Conservation (phyloP, 2,797 vertebrate genomes). For the Synanceia verrucosa region DNA sequence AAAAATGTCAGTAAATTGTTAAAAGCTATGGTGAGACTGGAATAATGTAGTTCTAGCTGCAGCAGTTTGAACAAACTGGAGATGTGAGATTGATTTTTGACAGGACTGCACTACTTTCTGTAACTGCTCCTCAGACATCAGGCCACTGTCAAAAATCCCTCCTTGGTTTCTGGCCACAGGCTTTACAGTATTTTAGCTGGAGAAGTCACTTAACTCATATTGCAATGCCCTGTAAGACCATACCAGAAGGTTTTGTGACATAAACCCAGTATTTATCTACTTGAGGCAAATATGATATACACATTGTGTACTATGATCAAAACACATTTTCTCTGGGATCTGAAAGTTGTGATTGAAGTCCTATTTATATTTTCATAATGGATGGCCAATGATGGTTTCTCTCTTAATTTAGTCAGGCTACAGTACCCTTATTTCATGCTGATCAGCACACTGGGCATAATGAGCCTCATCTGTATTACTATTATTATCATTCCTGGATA, state of each 20-base stretch:
- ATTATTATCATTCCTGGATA: conserved; percentile 7
- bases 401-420: not conserved
- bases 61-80: not conserved
- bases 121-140: not conserved
- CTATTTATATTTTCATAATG: not conserved
- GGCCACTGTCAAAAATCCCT: not conserved
- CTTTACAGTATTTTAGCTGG: not conserved
- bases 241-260: not conserved
- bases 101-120: not conserved
- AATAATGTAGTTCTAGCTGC: not conserved
- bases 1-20: not conserved
- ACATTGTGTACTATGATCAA: too few species aligned
- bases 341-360: not conserved
- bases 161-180: not conserved
- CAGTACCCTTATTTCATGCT: conserved; percentile 12
- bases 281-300: not conserved
- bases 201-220: not conserved
- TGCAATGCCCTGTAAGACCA: not conserved
- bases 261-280: conserved; percentile 4
- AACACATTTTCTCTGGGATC: not conserved
- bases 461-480: conserved; percentile 24
- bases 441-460: conserved; percentile 24
- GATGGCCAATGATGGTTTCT: not conserved
- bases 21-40: not conserved
- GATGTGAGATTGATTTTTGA: not conserved